Evolutionary conservation across 1,140 invertebrate genomes (phyloP).

Genomic region (Grapholita molesta): DNA sequence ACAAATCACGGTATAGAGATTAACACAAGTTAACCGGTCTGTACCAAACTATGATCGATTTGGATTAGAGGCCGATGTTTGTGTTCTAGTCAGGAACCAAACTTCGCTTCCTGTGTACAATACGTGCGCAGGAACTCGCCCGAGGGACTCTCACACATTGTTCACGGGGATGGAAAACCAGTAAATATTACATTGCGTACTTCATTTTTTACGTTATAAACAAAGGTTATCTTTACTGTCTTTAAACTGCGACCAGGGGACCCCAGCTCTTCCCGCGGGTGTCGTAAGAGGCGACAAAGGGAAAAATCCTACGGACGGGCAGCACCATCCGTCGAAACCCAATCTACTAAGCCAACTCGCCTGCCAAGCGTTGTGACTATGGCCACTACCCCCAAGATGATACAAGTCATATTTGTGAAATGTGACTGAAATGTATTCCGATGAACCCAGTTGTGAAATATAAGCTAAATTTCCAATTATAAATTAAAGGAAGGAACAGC

Average conservation of each 20-base stretch:
- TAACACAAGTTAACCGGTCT: neutral
- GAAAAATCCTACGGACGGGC: too few species aligned
- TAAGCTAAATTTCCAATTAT: neutral
- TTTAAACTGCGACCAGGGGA: too few species aligned
- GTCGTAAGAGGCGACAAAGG: too few species aligned
- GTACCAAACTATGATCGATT: neutral
- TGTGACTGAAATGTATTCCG: too few species aligned
- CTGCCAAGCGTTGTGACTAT: too few species aligned
- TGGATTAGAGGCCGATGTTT: neutral
- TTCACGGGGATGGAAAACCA: neutral
- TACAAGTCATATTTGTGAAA: too few species aligned
- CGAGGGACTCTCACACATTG: neutral
- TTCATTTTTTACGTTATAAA: too few species aligned
- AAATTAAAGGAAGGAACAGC: neutral
- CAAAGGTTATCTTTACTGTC: too few species aligned
- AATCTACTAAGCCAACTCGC: too few species aligned
- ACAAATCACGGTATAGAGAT: neutral
- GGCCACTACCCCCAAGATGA: too few species aligned
- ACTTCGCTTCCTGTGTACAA: conserved; percentile 13
- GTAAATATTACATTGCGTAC: neutral
- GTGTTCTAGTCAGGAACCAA: conserved; percentile 5
- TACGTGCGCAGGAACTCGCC: neutral
- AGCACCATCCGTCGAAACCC: too few species aligned
- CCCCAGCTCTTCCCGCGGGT: too few species aligned
- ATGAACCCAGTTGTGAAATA: neutral